phyloP scores from a whole-genome alignment of 2,888 invertebrate species.

The Digitonthophagus gazella region DNA sequence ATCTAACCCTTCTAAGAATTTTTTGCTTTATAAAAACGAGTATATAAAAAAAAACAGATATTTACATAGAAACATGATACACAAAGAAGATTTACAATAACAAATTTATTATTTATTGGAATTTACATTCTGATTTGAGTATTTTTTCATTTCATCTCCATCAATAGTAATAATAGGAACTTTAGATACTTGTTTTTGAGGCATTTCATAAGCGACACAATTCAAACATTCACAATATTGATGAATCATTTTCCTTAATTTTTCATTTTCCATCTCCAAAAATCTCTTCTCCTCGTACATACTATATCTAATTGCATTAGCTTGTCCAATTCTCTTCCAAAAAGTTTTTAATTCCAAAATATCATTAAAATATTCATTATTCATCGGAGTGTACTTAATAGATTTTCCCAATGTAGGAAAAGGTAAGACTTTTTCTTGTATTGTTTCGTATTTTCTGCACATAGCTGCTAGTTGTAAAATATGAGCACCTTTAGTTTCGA shows the following conservation, averaged over 20 bases:
- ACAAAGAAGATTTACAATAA: too few species aligned
- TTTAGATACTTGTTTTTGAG: neutral
- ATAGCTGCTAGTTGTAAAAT: constrained; percentile 62
- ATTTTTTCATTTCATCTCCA: too few species aligned
- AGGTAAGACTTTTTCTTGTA: constrained; percentile 56
- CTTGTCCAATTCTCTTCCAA: constrained; percentile 45
- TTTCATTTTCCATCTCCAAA: constrained; percentile 42
- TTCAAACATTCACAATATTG: constrained; percentile 39
- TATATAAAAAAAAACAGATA: too few species aligned
- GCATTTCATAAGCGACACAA: constrained; percentile 26
- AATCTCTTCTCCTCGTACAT: constrained; percentile 44
- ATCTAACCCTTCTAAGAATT: too few species aligned
- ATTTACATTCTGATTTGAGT: too few species aligned
- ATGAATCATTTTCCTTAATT: constrained; percentile 38
- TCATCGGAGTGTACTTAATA: constrained; percentile 1
- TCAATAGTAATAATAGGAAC: neutral
- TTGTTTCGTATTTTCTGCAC: constrained; percentile 67
- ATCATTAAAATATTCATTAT: constrained; percentile 27
- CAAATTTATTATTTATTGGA: too few species aligned
- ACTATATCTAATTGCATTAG: constrained; percentile 39
- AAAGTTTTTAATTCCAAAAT: constrained; percentile 38
- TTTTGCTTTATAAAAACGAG: too few species aligned
- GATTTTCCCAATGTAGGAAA: constrained; percentile 31
- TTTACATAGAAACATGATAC: too few species aligned
- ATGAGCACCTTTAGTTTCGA: constrained; percentile 58